A percentile compares a stretch with the other conserved stretches of the same genome.
phyloP scores from a whole-genome alignment of 1,140 invertebrate genomes.

The Anastrepha obliqua region DNA sequence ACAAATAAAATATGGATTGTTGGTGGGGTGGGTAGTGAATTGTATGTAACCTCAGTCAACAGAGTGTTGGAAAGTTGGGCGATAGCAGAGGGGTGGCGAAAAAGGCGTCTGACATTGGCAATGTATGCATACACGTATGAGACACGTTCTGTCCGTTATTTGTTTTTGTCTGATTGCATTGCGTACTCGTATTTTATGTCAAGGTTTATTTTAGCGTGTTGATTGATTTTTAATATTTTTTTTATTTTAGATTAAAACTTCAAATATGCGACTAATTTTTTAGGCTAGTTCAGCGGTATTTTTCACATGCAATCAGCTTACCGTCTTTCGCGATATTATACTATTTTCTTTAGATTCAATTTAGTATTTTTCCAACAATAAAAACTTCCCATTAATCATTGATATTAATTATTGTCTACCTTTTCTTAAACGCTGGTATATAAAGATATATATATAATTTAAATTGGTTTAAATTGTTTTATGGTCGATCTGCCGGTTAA shows the following conservation, averaged over 20 bases:
- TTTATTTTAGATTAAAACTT: constrained; percentile 14
- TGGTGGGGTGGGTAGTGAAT: constrained; percentile 20
- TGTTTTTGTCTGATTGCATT: constrained; percentile 21
- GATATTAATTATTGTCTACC: too few relatives aligned
- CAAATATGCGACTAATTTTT: neutral
- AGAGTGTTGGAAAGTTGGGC: neutral
- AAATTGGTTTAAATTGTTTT: too few relatives aligned
- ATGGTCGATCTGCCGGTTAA: too few relatives aligned
- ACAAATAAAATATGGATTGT: constrained; percentile 14
- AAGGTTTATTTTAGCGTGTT: constrained; percentile 50
- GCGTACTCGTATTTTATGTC: constrained; percentile 50
- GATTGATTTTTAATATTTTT: constrained; percentile 45
- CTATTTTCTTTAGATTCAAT: too few relatives aligned
- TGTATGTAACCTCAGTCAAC: neutral
- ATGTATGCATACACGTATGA: constrained; percentile 45
- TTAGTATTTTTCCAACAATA: too few relatives aligned
- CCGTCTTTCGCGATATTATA: too few relatives aligned
- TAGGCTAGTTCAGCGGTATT: too few relatives aligned
- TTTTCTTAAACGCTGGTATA: too few relatives aligned
- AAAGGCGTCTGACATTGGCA: constrained; percentile 44
- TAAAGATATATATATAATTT: too few relatives aligned
- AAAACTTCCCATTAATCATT: too few relatives aligned
- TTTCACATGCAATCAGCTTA: too few relatives aligned
- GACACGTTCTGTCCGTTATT: constrained; percentile 21
- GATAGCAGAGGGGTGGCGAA: neutral